Percentiles rank a stretch among this genome's conserved stretches.
Conservation (phyloP, 2,113 vertebrate species). For the Cariama cristata region DNA sequence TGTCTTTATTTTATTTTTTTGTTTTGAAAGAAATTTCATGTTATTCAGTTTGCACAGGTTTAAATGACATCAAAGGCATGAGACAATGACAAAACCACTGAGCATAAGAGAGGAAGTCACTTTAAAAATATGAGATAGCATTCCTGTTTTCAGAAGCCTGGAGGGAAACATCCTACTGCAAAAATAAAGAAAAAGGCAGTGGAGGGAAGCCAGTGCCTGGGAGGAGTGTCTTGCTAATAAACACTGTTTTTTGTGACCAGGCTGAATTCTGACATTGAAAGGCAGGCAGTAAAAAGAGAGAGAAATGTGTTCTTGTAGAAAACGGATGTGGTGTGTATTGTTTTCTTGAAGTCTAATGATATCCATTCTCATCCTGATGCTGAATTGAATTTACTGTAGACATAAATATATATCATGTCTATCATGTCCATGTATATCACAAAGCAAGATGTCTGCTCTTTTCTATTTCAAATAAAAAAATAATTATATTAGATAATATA, state of each 20-base stretch:
- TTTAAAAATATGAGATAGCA: not conserved
- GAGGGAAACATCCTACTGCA: not conserved
- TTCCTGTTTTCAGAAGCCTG: not conserved
- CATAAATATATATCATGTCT: not conserved
- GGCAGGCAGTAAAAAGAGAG: not conserved
- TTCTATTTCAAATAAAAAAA: not conserved
- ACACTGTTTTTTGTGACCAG: not conserved
- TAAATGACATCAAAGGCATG: not conserved
- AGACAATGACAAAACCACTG: not conserved
- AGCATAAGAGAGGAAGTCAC: not conserved
- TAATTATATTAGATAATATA: not conserved
- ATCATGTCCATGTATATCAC: not conserved
- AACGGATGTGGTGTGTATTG: not conserved
- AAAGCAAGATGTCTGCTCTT: not conserved
- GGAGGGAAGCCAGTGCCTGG: not conserved
- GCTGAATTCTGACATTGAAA: slow-evolving; percentile 9
- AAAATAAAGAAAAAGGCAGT: not conserved
- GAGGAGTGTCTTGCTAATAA: not conserved
- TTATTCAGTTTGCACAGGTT: not conserved
- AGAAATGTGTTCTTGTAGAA: not conserved
- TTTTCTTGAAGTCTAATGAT: not conserved
- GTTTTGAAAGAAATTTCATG: not conserved
- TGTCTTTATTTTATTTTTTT: not conserved
- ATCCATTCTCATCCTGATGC: not conserved
- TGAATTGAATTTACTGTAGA: not conserved